Evolutionary conservation across 2,113 vertebrate genomes (phyloP).

Genomic region (Rutilus rutilus): DNA sequence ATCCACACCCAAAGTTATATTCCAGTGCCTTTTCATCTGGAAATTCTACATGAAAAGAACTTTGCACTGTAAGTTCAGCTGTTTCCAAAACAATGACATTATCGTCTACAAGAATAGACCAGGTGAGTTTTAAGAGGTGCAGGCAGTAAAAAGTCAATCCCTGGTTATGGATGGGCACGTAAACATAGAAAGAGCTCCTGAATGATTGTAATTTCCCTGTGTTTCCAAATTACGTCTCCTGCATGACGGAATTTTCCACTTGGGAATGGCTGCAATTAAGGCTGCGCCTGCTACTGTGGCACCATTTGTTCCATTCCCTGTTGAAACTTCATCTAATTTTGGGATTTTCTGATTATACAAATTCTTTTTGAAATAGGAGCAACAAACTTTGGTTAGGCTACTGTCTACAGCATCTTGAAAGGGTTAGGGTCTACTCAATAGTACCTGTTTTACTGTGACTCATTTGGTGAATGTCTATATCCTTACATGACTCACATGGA

Average conservation of each 20-base stretch:
- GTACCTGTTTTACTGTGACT: background rate
- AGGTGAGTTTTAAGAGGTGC: slow-evolving; percentile 25
- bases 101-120: slow-evolving; percentile 24
- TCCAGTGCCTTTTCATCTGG: slow-evolving; percentile 27
- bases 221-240: slow-evolving; percentile 12
- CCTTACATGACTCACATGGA: background rate
- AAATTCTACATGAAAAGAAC: slow-evolving; percentile 10
- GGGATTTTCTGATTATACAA: background rate
- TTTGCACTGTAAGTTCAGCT: background rate
- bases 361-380: background rate
- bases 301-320: background rate
- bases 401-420: background rate
- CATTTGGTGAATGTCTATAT: background rate
- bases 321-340: background rate
- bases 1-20: slow-evolving; percentile 40
- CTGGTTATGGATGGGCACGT: background rate
- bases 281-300: slow-evolving; percentile 14
- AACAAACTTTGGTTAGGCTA: background rate
- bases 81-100: slow-evolving; percentile 12
- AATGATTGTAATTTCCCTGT: slow-evolving; percentile 7
- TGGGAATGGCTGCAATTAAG: slow-evolving; percentile 13
- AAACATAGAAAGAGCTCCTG: background rate
- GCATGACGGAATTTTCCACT: slow-evolving; percentile 37
- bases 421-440: background rate
- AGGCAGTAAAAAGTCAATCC: slow-evolving; percentile 11